These are phyloP conservation scores for Campoplex nolae DNA, from an alignment of 2,888 invertebrate genomes.

Conservation along the genomic window DNA sequence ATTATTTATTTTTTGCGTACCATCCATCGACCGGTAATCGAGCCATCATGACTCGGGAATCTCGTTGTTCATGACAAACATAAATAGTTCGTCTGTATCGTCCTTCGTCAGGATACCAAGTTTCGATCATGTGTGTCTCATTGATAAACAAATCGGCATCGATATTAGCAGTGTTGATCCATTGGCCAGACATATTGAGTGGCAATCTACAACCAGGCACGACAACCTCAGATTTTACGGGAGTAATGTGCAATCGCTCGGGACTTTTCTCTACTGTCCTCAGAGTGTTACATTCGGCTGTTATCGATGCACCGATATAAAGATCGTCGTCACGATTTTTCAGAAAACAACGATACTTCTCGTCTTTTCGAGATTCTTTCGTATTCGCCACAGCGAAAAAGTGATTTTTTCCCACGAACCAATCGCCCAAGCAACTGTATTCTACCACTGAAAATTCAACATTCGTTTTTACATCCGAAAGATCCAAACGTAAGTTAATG, in stretches of 20 bases:
- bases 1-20: constrained; percentile 83
- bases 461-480: neutral
- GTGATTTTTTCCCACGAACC: constrained; percentile 98
- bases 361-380: constrained; percentile 97
- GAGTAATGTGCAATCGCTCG: constrained; percentile 93
- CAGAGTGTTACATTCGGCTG: constrained; percentile 96
- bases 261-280: constrained; percentile 98
- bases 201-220: constrained; percentile 96
- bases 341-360: constrained; percentile 96
- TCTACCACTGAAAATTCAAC: constrained; percentile 88
- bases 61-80: constrained; percentile 96
- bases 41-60: constrained; percentile 97
- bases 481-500: neutral
- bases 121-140: constrained; percentile 98
- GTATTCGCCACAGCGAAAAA: constrained; percentile 99
- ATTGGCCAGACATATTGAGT: constrained; percentile 96
- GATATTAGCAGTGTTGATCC: constrained; percentile 99
- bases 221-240: constrained; percentile 95
- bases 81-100: constrained; percentile 95
- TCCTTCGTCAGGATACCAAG: constrained; percentile 96
- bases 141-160: constrained; percentile 97
- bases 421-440: constrained; percentile 96
- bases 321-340: constrained; percentile 97
- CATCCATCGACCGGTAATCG: constrained; percentile 97
- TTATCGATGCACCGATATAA: constrained; percentile 96